These are phyloP conservation scores for Peromyscus maniculatus DNA, from an alignment of 2,113 vertebrate species.

Conservation along the genomic window DNA sequence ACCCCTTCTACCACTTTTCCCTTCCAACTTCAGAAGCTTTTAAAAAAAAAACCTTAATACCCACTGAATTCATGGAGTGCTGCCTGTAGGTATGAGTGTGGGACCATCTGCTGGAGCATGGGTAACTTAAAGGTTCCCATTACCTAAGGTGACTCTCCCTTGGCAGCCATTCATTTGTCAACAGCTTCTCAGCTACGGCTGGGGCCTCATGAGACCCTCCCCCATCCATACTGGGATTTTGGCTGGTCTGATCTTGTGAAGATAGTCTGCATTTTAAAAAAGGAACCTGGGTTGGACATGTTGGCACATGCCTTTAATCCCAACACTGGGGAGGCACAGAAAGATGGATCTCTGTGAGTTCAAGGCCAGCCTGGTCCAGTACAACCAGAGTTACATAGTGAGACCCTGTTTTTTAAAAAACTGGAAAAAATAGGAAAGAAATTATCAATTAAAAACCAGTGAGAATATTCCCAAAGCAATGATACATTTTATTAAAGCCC, in stretches of 20 bases:
- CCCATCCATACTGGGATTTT: neutral
- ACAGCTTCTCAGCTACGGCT: neutral
- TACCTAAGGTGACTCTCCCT: too few species aligned
- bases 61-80: neutral
- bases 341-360: neutral
- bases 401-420: neutral
- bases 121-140: neutral
- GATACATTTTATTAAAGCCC: slow-evolving; percentile 21
- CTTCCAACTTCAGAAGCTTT: neutral
- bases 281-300: neutral
- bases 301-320: neutral
- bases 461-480: slow-evolving; percentile 47
- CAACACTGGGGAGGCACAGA: neutral
- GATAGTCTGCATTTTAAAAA: slow-evolving; percentile 27
- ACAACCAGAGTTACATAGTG: neutral
- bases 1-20: neutral
- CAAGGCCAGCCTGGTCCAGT: neutral
- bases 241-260: neutral
- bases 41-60: neutral
- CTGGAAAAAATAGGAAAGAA: slow-evolving; percentile 9
- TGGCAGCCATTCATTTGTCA: neutral
- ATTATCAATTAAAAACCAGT: slow-evolving; percentile 11
- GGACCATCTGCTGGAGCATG: neutral
- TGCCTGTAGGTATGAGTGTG: neutral
- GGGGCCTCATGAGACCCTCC: neutral